Conservation (phyloP, 1,140 invertebrate species). For the Formica exsecta region DNA sequence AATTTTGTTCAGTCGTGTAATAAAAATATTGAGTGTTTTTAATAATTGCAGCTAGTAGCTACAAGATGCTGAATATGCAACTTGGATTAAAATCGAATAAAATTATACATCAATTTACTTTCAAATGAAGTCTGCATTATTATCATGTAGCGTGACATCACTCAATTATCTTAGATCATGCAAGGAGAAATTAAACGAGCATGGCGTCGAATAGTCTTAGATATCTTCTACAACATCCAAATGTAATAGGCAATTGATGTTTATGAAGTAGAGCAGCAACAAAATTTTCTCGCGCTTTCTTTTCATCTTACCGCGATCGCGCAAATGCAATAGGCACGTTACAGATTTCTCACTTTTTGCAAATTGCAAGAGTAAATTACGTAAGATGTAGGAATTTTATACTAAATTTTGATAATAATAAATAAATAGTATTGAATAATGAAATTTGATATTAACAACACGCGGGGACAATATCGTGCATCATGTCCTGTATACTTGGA, state of each 20-base stretch:
- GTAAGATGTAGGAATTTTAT: not conserved
- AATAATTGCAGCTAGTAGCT: not conserved
- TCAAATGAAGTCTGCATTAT: slow-evolving; percentile 44
- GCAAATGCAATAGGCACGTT: not conserved
- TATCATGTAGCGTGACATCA: slow-evolving; percentile 48
- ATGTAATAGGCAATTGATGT: not conserved
- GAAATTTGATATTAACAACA: no score
- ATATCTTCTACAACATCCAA: slow-evolving; percentile 5
- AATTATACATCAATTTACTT: slow-evolving; percentile 55
- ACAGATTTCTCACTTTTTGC: not conserved
- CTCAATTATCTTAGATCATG: slow-evolving; percentile 43
- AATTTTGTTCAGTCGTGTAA: not conserved
- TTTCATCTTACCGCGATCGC: not conserved
- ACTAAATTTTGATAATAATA: slow-evolving; percentile 68
- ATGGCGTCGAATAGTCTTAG: not conserved
- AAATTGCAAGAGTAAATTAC: not conserved
- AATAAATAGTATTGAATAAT: no score
- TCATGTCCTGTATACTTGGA: slow-evolving; percentile 64
- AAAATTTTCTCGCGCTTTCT: not conserved
- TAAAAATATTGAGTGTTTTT: not conserved
- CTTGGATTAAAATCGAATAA: slow-evolving; percentile 31
- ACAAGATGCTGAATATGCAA: not conserved
- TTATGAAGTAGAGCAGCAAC: not conserved
- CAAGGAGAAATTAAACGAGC: slow-evolving; percentile 25
- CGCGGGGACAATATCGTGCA: slow-evolving; percentile 69